Base-by-base conservation (phyloP, 1,140 invertebrate genomes). In the Steinernema khuongi region DNA sequence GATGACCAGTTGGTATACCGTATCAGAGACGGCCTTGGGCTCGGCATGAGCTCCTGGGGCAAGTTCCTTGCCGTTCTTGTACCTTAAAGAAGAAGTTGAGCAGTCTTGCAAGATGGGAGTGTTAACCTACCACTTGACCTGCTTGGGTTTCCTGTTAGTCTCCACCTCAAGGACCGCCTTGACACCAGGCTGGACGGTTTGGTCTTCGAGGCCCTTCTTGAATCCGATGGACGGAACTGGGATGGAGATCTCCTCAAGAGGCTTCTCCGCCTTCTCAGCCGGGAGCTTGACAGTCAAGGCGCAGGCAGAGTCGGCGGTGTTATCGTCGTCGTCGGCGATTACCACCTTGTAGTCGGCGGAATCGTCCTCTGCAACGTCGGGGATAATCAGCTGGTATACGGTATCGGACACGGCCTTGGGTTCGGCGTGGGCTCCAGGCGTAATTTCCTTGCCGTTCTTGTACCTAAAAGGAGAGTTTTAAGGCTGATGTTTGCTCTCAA, bases 81-180 rank as follows among this genome's bases (percentile, higher is more conserved):
- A 86, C 86, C 86, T 22, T 11, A 72, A 26, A 26, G 7, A 41
- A 41, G 7, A n/a, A 11, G 7, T 11, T 11, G 7, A 7, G 36
- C 7, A 41, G 7, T 41, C 7, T 11, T 41, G n/a, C n/a, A n/a
- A n/a, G n/a, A n/a, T n/a, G n/a, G n/a, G n/a, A n/a, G n/a, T n/a
- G n/a, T n/a, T 11, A 41, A 41, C 14, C 30, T 80, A 92, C 91
- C 91, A 92, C 85, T 89, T 89, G 18, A 92, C 89, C 26, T 92
- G 91, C 81, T 91, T 90, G 0, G 93, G 93, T 85, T 90, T 93
- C n/a, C 92, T 91, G 72, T 92, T 90, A 4, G 93, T 87, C 79
- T 91, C 89, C 1, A 94, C 90, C 0, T 88, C 88, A 44, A 94
- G 90, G 0, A 92, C 88, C 82, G 92, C 90, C 17, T 86, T 87